Percentiles rank a stretch among this genome's conserved stretches.
phyloP scores from a whole-genome alignment of 2,888 invertebrate species.

The Bruchidius siliquastri region DNA sequence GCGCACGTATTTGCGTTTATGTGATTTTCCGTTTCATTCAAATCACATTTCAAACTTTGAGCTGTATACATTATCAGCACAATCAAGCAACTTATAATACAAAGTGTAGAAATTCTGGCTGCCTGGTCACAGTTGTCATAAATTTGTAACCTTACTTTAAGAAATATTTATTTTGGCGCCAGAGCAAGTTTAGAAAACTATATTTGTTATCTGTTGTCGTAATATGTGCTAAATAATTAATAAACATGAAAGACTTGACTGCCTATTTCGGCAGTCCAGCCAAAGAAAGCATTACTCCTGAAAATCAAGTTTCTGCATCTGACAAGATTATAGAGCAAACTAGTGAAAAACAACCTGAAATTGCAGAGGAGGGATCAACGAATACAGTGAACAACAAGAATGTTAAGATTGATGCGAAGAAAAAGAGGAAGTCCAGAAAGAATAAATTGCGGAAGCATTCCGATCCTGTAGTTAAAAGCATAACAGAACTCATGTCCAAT shows the following conservation, averaged over 20 bases:
- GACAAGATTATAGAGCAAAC: constrained; percentile 1
- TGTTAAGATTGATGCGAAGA: background rate
- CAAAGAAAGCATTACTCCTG: constrained; percentile 11
- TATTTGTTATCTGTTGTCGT: background rate
- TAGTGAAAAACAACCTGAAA: background rate
- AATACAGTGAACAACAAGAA: background rate
- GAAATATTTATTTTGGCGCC: background rate
- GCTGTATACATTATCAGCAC: no score
- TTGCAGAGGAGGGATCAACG: background rate
- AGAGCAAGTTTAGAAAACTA: background rate
- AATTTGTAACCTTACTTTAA: background rate
- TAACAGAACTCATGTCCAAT: constrained; percentile 25
- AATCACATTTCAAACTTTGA: no score
- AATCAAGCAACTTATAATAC: no score
- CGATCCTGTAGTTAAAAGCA: constrained; percentile 26
- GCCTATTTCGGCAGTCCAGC: constrained; percentile 25
- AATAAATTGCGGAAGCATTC: constrained; percentile 19
- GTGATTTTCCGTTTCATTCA: no score
- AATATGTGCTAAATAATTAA: background rate
- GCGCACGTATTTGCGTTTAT: no score
- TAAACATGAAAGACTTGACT: constrained; percentile 21
- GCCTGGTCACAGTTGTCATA: no score
- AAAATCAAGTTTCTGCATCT: no score
- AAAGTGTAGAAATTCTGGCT: no score
- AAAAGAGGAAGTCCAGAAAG: constrained; percentile 15